Percentiles rank a stretch among this genome's conserved stretches.
Conservation (phyloP, 2,113 vertebrate genomes). For the Bujurquina vittata region DNA sequence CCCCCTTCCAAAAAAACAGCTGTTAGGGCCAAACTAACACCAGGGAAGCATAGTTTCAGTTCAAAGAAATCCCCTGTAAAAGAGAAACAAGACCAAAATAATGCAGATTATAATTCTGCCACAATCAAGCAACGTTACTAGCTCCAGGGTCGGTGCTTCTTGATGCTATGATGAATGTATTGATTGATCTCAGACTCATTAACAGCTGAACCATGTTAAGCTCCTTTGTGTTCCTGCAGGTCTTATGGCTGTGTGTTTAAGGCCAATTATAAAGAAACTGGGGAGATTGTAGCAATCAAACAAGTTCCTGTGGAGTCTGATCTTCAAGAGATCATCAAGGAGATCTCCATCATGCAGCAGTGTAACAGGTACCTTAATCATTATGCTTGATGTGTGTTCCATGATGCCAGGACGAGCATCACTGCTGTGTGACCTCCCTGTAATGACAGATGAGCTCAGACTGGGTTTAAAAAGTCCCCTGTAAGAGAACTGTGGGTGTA, state of each 20-base stretch:
- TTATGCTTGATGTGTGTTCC: background rate
- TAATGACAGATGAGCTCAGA: background rate
- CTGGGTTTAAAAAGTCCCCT: background rate
- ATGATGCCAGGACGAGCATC: background rate
- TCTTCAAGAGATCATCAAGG: constrained; percentile 97
- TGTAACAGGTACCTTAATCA: constrained; percentile 87
- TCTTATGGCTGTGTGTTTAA: constrained; percentile 96
- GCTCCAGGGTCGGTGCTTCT: background rate
- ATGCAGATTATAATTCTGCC: background rate
- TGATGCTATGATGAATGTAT: background rate
- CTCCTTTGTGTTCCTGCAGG: constrained; percentile 59
- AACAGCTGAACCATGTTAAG: background rate
- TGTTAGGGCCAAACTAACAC: no score
- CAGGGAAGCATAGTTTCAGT: no score
- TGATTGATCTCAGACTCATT: background rate
- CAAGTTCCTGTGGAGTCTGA: constrained; percentile 97
- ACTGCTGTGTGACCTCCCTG: background rate
- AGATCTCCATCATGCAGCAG: constrained; percentile 98
- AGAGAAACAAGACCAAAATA: no score
- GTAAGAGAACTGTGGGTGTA: background rate
- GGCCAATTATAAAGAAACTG: constrained; percentile 93
- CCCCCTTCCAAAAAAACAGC: background rate
- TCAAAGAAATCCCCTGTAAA: no score
- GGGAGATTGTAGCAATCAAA: constrained; percentile 95
- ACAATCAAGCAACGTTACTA: background rate